Base-by-base conservation (phyloP, 2,888 invertebrate species). In the Rugalucina vietnamica region DNA sequence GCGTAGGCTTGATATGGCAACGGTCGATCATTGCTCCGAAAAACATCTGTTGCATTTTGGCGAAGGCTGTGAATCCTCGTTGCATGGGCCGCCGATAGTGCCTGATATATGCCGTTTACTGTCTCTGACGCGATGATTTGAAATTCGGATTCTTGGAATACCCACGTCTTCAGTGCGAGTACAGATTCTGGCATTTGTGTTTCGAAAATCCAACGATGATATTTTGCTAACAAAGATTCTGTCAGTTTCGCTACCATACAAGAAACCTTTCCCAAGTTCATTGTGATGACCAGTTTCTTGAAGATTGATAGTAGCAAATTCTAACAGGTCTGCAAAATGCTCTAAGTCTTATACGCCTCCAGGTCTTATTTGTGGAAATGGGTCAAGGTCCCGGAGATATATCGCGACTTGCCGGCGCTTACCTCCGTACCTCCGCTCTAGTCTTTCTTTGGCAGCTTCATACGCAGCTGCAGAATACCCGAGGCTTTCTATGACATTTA, bases 181-280 rank as follows among this genome's bases (percentile, higher is more conserved):
- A 84, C 84, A 18, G 79, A 77, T 74, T 86, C 86, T 24, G 18
- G 34, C 57, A 70, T 57, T 10, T 60, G 10, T 21, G 73, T 82
- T 82, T 86, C 86, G 49, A 49, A 76, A 29, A 84, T 69, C 81
- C 81, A 86, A 3, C 82, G 29, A 36, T 86, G 81, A 50, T 79
- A 86, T 14, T 76, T 72, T 4, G 73, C 18, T 14, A 84, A 37
- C 78, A 82, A 27, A 27, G n/a, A n/a, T n/a, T n/a, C n/a, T n/a
- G n/a, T n/a, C n/a, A n/a, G n/a, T n/a, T n/a, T n/a, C n/a, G n/a
- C n/a, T n/a, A n/a, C n/a, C n/a, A n/a, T n/a, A n/a, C n/a, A n/a
- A n/a, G n/a, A n/a, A n/a, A n/a, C n/a, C 43, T 18, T 43, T 43
- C 10, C 18, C 43, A 43, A 43, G 43, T 18, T 43, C 43, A 43